phyloP scores from a whole-genome alignment of 2,797 vertebrate species.

The Fistularia tabacaria region DNA sequence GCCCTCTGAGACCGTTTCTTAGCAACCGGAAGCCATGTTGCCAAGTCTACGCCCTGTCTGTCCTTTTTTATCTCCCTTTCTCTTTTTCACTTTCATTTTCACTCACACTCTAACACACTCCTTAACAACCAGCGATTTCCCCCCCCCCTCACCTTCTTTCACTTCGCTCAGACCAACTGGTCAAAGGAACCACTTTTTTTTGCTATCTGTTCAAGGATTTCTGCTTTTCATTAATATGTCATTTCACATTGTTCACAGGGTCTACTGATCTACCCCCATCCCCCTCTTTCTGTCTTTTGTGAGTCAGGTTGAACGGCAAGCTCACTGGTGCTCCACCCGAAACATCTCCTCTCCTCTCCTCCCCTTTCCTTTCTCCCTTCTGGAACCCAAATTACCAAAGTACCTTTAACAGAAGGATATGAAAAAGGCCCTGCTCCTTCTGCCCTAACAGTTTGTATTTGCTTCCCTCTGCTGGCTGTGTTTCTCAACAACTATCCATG shows the following conservation, averaged over 20 bases:
- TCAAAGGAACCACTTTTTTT: slow-evolving; percentile 1
- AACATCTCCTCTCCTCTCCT: not conserved
- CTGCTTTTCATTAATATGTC: slow-evolving; percentile 7
- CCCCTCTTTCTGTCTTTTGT: not conserved
- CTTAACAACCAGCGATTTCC: not conserved
- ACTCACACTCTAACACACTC: slow-evolving; percentile 11
- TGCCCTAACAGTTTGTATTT: too few relatives aligned
- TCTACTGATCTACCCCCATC: not conserved
- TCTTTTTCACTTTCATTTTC: slow-evolving; percentile 4
- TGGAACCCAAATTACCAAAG: slow-evolving; percentile 3
- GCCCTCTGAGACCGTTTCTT: slow-evolving; percentile 54
- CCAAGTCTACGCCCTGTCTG: slow-evolving; percentile 43
- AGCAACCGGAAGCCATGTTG: slow-evolving; percentile 57
- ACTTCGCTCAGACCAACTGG: slow-evolving; percentile 3
- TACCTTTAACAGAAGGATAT: not conserved
- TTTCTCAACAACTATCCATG: too few relatives aligned
- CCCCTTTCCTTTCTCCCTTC: not conserved
- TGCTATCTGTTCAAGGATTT: not conserved
- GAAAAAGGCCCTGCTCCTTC: too few relatives aligned
- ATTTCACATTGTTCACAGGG: not conserved
- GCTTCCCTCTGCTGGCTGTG: too few relatives aligned
- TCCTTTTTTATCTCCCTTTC: slow-evolving; percentile 1
- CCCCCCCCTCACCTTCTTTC: slow-evolving; percentile 6
- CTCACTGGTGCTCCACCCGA: slow-evolving; percentile 24
- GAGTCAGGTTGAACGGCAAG: too few relatives aligned